phyloP scores from a whole-genome alignment of 2,113 vertebrate species.

The Gavialis gangeticus region DNA sequence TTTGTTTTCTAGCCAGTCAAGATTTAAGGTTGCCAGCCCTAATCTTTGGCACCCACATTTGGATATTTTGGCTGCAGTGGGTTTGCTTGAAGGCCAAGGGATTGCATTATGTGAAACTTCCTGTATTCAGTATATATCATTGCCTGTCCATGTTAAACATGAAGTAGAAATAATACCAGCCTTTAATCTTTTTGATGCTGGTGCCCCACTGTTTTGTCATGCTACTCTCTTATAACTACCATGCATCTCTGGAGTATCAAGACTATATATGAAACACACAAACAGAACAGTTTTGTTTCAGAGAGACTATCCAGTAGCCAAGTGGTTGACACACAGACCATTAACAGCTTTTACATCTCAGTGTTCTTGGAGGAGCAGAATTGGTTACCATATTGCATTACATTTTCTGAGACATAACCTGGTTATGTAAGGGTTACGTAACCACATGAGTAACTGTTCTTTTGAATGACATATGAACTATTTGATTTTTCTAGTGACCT shows the following conservation, averaged over 20 bases:
- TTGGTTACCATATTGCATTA: background rate
- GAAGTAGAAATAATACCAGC: background rate
- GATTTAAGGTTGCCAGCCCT: background rate
- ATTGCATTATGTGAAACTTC: background rate
- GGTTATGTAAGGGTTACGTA: background rate
- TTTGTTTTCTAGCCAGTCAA: background rate
- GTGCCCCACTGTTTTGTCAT: no score
- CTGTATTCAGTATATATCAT: background rate
- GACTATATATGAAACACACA: background rate
- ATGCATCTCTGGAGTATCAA: background rate
- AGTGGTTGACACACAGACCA: background rate
- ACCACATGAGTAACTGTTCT: background rate
- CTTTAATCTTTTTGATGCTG: background rate
- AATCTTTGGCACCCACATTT: background rate
- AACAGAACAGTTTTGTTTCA: background rate
- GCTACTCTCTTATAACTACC: no score
- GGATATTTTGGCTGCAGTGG: background rate
- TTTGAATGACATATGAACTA: background rate
- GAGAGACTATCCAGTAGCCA: background rate
- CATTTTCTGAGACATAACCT: background rate
- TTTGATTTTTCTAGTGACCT: background rate
- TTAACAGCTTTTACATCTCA: background rate
- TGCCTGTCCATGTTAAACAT: background rate
- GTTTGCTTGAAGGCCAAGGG: background rate
- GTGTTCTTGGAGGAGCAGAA: fast-evolving